phyloP scores from a whole-genome alignment of 2,888 invertebrate genomes.

The Frankliniella fusca region DNA sequence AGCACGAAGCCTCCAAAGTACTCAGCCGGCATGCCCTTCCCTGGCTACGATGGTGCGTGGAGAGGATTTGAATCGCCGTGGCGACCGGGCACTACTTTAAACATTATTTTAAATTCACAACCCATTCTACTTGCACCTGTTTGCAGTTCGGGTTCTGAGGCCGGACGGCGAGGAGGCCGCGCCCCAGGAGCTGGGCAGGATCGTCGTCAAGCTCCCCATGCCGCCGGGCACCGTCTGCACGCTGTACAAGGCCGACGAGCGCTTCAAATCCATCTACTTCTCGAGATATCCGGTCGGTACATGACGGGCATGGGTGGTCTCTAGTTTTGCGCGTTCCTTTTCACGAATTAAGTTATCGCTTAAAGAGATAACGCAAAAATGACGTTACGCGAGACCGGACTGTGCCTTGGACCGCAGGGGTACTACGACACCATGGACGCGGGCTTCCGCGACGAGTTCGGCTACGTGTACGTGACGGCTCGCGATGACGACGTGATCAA shows the following conservation, averaged over 20 bases:
- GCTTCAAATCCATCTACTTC: constrained; percentile 78
- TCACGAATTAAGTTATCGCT: too few relatives aligned
- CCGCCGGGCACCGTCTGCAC: constrained; percentile 86
- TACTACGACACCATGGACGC: constrained; percentile 95
- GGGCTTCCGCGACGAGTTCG: constrained; percentile 77
- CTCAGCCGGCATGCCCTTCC: constrained; percentile 80
- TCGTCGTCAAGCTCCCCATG: constrained; percentile 77
- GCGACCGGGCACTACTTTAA: too few relatives aligned
- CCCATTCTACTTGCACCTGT: background rate
- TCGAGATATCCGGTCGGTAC: constrained; percentile 70
- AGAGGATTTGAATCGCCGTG: background rate
- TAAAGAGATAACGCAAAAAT: too few relatives aligned
- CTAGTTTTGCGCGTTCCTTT: too few relatives aligned
- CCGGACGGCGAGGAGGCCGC: constrained; percentile 66
- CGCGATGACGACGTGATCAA: constrained; percentile 93
- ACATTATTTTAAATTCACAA: too few relatives aligned
- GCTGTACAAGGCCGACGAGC: constrained; percentile 73
- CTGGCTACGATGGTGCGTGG: constrained; percentile 76
- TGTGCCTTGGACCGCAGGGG: too few relatives aligned
- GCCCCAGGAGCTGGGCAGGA: constrained; percentile 72
- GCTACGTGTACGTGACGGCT: constrained; percentile 83
- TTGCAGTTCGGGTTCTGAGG: constrained; percentile 61
- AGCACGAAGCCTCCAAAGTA: constrained; percentile 66
- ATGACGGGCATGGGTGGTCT: too few relatives aligned
- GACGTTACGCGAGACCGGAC: too few relatives aligned